These are phyloP conservation scores for Folsomia manolachei DNA, from an alignment of 2,888 invertebrate genomes.

Conservation along the genomic window DNA sequence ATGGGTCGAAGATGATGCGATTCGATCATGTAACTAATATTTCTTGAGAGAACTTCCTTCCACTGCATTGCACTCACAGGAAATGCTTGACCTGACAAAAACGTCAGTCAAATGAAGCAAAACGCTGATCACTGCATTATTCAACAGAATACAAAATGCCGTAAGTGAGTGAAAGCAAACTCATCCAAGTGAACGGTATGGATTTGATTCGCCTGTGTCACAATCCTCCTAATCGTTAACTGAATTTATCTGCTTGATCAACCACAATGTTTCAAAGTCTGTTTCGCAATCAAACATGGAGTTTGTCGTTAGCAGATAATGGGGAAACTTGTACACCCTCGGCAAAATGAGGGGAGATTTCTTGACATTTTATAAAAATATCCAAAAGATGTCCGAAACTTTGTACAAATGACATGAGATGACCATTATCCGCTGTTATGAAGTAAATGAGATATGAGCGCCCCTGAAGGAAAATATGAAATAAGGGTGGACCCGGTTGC, in stretches of 20 bases:
- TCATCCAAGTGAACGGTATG: neutral
- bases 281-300: too few relatives aligned
- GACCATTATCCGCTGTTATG: neutral
- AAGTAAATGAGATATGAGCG: neutral
- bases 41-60: neutral
- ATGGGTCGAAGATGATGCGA: neutral
- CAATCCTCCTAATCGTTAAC: neutral
- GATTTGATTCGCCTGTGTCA: neutral
- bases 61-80: neutral
- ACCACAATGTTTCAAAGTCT: neutral
- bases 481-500: too few relatives aligned
- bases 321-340: neutral
- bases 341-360: neutral
- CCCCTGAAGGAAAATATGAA: too few relatives aligned
- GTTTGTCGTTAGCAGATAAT: neutral
- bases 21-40: neutral
- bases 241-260: neutral
- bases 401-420: neutral
- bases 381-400: neutral
- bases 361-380: too few relatives aligned
- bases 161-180: neutral
- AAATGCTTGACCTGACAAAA: neutral
- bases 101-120: neutral
- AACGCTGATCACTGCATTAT: neutral
- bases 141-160: too few relatives aligned